Percentiles rank a stretch among this genome's conserved stretches.
phyloP scores from a whole-genome alignment of 1,140 invertebrate genomes.

The Delia radicum region DNA sequence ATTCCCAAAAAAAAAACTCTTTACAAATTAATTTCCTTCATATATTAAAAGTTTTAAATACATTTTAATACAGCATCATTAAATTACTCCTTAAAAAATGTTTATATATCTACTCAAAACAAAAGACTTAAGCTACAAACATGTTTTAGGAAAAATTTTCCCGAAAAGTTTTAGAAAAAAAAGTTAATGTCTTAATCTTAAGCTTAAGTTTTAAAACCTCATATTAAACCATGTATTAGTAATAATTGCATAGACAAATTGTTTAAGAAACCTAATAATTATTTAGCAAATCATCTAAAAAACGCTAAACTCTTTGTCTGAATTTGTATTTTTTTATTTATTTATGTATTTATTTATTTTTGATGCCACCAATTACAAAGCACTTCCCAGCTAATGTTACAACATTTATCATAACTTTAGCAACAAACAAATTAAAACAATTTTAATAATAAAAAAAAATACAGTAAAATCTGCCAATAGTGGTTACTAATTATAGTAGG shows the following conservation, averaged over 20 bases:
- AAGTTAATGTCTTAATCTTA: background rate
- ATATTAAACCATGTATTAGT: conserved; percentile 16
- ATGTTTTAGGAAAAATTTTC: background rate
- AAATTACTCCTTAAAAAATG: too few relatives aligned
- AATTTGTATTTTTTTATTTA: background rate
- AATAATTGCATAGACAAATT: conserved; percentile 19
- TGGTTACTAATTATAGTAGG: too few relatives aligned
- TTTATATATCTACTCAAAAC: background rate
- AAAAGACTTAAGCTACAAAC: background rate
- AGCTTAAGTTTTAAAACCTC: background rate
- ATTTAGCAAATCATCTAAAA: background rate
- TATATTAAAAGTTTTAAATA: too few relatives aligned
- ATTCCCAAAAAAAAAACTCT: too few relatives aligned
- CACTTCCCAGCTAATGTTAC: conserved; percentile 20
- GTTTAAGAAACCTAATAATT: conserved; percentile 19
- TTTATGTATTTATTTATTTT: background rate
- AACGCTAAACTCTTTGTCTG: background rate
- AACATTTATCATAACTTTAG: conserved; percentile 14
- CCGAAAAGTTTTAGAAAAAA: background rate
- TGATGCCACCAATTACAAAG: conserved; percentile 13
- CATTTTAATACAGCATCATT: too few relatives aligned
- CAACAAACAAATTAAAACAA: conserved; percentile 16
- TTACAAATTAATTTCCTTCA: too few relatives aligned
- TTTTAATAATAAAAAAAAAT: too few relatives aligned
- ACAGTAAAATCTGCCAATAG: too few relatives aligned